These are phyloP conservation scores for Heptranchias perlo DNA, from an alignment of 2,113 vertebrate species.

Conservation along the genomic window DNA sequence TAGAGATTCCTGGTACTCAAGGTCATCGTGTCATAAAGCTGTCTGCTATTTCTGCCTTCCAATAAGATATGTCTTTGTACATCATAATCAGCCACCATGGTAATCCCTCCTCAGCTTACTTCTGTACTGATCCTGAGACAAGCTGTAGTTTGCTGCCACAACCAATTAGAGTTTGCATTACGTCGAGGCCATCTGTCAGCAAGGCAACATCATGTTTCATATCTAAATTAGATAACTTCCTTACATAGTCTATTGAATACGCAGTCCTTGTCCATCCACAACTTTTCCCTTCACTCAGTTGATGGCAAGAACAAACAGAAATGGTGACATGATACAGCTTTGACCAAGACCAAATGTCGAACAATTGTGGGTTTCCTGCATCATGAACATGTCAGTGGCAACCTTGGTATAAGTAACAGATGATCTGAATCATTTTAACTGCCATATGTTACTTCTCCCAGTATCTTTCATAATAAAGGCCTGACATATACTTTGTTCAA, in stretches of 20 bases:
- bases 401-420: conserved; percentile 5
- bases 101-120: background rate
- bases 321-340: background rate
- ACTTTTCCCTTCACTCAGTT: background rate
- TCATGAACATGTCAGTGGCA: background rate
- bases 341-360: background rate
- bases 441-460: background rate
- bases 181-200: background rate
- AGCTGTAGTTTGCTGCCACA: background rate
- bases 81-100: background rate
- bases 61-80: background rate
- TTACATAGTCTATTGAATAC: background rate
- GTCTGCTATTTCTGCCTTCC: conserved; percentile 7
- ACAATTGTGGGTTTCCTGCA: background rate
- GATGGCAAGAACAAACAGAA: background rate
- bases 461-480: background rate
- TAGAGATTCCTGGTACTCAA: background rate
- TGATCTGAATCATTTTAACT: background rate
- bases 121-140: background rate
- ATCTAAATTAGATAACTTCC: conserved; percentile 2
- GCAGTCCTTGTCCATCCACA: background rate
- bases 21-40: background rate
- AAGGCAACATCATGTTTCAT: background rate
- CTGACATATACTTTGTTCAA: background rate
- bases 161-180: background rate